Base-by-base conservation (phyloP, 2,888 invertebrate genomes). In the Athalia cordata region DNA sequence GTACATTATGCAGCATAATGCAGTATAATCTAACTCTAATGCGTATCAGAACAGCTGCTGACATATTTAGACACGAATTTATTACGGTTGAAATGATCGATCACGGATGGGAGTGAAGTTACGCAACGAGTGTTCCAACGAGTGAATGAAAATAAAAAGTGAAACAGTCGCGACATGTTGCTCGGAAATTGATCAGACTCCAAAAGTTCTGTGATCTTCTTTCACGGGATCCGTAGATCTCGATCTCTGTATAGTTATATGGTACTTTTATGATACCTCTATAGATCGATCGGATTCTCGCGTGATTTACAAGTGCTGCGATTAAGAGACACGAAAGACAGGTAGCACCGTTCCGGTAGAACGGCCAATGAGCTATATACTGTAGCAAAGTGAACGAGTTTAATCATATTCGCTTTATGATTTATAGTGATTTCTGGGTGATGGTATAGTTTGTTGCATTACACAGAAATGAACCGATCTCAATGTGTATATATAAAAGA, bases 301-400 rank as follows among this genome's bases (percentile, higher is more conserved):
- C 3, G 62, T 61, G 13, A 13, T 61, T 29, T 43, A 55, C 68
- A 43, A 52, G 55, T 50, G 52, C 55, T 59, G 11, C 72, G 72
- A 57, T 72, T 72, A 47, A 72, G 72, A 72, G 72, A 72, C 59
- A 59, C 45, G 72, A 72, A 59, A 72, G 72, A 57, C 72, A 72
- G 72, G 72, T 72, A 72, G 72, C 72, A 59, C 13, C 59, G 72
- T 72, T 59, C 11, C 57, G 72, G 45, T 57, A 70, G 70, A 70
- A 57, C 45, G 52, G 45, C 59, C 57, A 70, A 59, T 72, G 47
- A 67, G 29, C 49, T 45, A 65, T 45, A 8, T 43, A 15, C 43
- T 49, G 43, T 5, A 47, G 47, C n/a, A 29, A 52, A 13, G 13
- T 52, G 55, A 68, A 55, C 55, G 68, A 68, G 68, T 68, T 68